phyloP scores from a whole-genome alignment of 1,140 invertebrate species.

The Drosophila setifemur region DNA sequence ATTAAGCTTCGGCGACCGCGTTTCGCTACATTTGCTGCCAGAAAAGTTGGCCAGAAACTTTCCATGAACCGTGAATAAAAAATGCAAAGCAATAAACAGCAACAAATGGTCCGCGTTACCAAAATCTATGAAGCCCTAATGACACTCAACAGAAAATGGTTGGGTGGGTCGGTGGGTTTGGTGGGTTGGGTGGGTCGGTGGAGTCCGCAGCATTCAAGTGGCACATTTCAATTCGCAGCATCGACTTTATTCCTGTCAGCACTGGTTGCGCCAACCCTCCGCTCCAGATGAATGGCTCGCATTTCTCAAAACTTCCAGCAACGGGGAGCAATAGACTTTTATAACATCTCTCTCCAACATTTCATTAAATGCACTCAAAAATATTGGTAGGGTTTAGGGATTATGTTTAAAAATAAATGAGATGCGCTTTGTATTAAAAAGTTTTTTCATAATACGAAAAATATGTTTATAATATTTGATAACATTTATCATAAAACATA shows the following conservation, averaged over 20 bases:
- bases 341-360: slow-evolving; percentile 38
- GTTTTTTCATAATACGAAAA: too few species aligned
- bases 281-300: slow-evolving; percentile 32
- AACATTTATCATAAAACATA: too few species aligned
- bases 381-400: too few species aligned
- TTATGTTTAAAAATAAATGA: too few species aligned
- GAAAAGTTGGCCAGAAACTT: slow-evolving; percentile 34
- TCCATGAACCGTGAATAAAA: slow-evolving; percentile 41
- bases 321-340: slow-evolving; percentile 44
- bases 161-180: neutral
- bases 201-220: slow-evolving; percentile 13
- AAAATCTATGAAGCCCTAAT: slow-evolving; percentile 29
- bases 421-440: too few species aligned
- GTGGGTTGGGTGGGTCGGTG: neutral
- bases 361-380: too few species aligned
- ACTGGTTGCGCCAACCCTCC: slow-evolving; percentile 23
- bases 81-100: slow-evolving; percentile 51
- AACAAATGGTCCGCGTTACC: slow-evolving; percentile 48
- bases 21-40: slow-evolving; percentile 62
- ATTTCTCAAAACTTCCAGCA: slow-evolving; percentile 36
- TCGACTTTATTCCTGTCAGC: slow-evolving; percentile 43
- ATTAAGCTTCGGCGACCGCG: slow-evolving; percentile 45
- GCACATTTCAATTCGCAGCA: slow-evolving; percentile 39
- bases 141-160: neutral
- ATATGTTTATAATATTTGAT: too few species aligned